These are phyloP conservation scores for Agapornis canus DNA, from an alignment of 2,797 vertebrate species.

Conservation along the genomic window DNA sequence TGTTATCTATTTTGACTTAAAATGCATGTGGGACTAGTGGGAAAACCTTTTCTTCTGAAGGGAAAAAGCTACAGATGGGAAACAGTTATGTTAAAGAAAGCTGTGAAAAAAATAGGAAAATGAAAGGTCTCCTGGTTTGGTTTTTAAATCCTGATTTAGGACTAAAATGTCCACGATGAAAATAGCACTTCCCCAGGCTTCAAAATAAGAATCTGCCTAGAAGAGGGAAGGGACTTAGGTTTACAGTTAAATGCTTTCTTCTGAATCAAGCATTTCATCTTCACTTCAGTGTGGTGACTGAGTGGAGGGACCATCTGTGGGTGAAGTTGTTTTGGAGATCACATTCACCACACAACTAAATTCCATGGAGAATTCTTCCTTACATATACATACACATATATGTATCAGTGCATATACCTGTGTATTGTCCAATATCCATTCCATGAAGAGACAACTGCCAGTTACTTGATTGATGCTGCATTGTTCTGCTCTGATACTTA, in stretches of 20 bases:
- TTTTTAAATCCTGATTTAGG: background rate
- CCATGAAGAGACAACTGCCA: background rate
- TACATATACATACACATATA: fast-evolving
- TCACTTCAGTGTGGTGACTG: background rate
- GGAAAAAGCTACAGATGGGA: background rate
- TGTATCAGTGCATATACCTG: too few relatives aligned
- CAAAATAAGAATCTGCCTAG: background rate
- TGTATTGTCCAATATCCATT: background rate
- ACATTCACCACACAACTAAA: background rate
- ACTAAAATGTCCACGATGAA: background rate
- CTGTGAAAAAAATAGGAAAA: background rate
- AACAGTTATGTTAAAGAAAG: background rate
- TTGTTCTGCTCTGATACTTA: background rate
- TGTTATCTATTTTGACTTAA: background rate
- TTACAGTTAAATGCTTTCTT: background rate
- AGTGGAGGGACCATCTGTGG: background rate
- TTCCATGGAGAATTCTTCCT: background rate
- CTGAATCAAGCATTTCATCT: background rate
- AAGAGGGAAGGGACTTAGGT: background rate
- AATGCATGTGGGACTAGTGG: background rate
- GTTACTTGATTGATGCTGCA: background rate
- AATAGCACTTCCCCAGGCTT: background rate
- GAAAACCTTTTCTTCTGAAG: background rate
- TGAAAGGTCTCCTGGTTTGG: fast-evolving
- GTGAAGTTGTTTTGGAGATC: background rate